Evolutionary conservation across 2,888 invertebrate genomes (phyloP).

Genomic region (Crossocerus cetratus): DNA sequence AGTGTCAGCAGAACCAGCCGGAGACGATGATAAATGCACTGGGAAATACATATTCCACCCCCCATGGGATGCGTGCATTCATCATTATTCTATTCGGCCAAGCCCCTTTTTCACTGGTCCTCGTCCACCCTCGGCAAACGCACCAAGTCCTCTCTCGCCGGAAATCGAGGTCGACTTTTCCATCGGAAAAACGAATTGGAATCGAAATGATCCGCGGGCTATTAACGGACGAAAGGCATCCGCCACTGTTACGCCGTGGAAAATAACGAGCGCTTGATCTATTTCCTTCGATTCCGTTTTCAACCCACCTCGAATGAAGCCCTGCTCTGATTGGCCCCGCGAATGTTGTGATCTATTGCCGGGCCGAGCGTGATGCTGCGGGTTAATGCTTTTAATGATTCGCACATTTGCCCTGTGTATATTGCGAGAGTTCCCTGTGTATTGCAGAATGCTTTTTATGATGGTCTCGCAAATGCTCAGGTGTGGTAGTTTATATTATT

Average conservation of each 20-base stretch:
- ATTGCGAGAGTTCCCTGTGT: background rate
- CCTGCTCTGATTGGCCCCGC: no score
- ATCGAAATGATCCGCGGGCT: background rate
- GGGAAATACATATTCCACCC: slow-evolving; percentile 18
- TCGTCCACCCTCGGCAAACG: background rate
- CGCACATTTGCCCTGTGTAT: background rate
- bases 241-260: background rate
- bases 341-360: no score
- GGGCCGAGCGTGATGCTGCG: no score
- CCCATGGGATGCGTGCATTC: slow-evolving; percentile 26
- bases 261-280: slow-evolving; percentile 5
- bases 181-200: slow-evolving; percentile 3
- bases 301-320: background rate
- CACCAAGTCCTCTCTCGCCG: background rate
- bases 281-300: background rate
- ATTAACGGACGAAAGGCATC: background rate
- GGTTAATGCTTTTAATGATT: background rate
- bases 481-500: no score
- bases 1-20: slow-evolving; percentile 18
- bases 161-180: background rate
- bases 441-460: no score
- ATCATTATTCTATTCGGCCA: slow-evolving; percentile 37
- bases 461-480: no score
- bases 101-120: background rate
- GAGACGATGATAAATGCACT: slow-evolving; percentile 25